These are phyloP conservation scores for Diglossa brunneiventris DNA, from an alignment of 2,113 vertebrate genomes.

Conservation along the genomic window DNA sequence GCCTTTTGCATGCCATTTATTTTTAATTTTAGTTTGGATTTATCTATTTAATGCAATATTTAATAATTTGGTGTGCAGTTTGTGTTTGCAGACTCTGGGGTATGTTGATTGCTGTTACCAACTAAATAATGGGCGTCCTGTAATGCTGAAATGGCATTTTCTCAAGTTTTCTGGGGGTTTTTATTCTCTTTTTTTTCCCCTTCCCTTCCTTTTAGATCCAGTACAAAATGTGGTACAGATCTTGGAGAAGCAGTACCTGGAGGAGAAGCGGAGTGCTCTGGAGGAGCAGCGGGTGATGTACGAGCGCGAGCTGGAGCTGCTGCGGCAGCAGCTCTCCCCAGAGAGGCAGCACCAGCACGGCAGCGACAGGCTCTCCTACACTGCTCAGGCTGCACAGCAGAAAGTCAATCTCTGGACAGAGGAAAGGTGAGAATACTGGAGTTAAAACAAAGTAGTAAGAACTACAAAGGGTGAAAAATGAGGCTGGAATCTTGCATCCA, in stretches of 20 bases:
- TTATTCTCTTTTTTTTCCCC: fast-evolving
- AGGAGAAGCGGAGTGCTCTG: constrained; percentile 91
- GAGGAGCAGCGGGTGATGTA: constrained; percentile 98
- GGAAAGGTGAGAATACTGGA: constrained; percentile 81
- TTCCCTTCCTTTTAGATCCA: constrained; percentile 78
- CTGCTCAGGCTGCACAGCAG: constrained; percentile 80
- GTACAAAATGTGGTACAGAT: constrained; percentile 94
- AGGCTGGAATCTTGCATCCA: neutral
- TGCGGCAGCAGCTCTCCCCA: constrained; percentile 92
- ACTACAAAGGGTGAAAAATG: neutral
- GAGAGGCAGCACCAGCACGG: constrained; percentile 82
- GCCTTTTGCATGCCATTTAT: neutral
- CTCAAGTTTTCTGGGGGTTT: neutral
- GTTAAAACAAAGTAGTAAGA: neutral
- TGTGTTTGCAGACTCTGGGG: neutral
- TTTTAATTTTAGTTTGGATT: neutral
- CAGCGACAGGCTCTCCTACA: constrained; percentile 82
- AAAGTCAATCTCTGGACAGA: constrained; percentile 92
- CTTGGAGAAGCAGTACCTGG: constrained; percentile 94
- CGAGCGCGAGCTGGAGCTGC: constrained; percentile 89
- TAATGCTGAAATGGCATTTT: neutral
- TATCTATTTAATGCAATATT: neutral
- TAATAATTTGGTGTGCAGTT: neutral
- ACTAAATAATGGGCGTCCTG: neutral
- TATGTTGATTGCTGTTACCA: neutral